These are phyloP conservation scores for Ailurus styani DNA, from an alignment of 2,113 vertebrate species.

Conservation along the genomic window DNA sequence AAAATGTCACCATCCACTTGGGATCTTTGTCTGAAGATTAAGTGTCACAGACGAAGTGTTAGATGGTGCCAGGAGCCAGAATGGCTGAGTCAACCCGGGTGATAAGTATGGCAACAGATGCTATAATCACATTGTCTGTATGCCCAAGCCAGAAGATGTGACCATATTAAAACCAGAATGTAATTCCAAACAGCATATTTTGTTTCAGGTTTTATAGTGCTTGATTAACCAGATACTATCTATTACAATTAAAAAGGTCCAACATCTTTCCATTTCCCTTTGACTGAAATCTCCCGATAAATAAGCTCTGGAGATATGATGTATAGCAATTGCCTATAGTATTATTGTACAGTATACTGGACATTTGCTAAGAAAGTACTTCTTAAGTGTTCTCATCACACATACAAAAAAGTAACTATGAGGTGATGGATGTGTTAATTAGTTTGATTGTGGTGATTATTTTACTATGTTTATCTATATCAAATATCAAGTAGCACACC, in stretches of 20 bases:
- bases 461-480: not conserved
- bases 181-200: not conserved
- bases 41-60: conserved; percentile 24
- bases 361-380: not conserved
- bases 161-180: not conserved
- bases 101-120: not conserved
- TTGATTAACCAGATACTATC: not conserved
- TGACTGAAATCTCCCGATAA: not conserved
- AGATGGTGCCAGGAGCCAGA: conserved; percentile 15
- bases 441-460: not conserved
- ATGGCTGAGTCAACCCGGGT: not conserved
- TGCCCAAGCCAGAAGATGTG: not conserved
- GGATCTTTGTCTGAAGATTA: conserved; percentile 61
- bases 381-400: not conserved
- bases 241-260: not conserved
- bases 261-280: not conserved
- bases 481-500: not conserved
- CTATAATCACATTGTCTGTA: not conserved
- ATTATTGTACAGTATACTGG: not conserved
- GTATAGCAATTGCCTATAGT: not conserved
- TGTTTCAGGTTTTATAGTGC: not conserved
- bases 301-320: not conserved
- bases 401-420: not conserved
- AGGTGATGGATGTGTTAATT: not conserved
- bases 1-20: conserved; percentile 59